phyloP scores from a whole-genome alignment of 2,113 vertebrate species.

The Trogon surrucura region DNA sequence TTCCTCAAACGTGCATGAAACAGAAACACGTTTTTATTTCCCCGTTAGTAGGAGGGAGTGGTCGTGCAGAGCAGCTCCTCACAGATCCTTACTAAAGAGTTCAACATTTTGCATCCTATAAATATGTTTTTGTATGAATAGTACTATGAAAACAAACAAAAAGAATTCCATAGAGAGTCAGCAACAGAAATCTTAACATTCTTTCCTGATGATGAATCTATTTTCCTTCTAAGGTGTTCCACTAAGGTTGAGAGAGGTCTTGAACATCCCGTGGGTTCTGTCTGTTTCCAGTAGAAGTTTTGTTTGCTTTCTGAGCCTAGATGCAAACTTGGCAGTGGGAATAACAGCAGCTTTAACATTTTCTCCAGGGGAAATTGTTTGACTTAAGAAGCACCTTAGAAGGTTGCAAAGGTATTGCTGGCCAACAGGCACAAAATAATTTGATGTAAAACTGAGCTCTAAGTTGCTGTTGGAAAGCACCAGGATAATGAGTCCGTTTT shows the following conservation, averaged over 20 bases:
- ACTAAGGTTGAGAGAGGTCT: background rate
- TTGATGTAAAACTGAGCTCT: conserved; percentile 11
- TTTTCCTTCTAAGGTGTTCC: background rate
- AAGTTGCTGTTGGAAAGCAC: conserved; percentile 33
- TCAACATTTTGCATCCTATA: background rate
- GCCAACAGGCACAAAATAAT: conserved; percentile 54
- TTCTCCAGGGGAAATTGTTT: conserved; percentile 4
- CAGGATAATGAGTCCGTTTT: conserved; percentile 55
- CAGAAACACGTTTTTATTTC: background rate
- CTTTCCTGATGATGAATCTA: background rate
- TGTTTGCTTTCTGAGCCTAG: background rate
- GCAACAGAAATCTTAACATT: background rate
- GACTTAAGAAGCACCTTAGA: conserved; percentile 7
- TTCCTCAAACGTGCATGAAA: background rate
- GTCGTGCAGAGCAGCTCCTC: background rate
- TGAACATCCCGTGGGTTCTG: background rate
- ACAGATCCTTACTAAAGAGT: background rate
- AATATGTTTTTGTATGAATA: background rate
- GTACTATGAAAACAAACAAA: background rate
- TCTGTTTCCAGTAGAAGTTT: background rate
- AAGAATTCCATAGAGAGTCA: background rate
- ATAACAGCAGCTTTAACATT: background rate
- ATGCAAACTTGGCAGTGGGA: background rate
- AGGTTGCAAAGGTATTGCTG: conserved; percentile 34
- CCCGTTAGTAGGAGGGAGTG: background rate